Conservation (phyloP, 2,113 vertebrate species). For the Argyrosomus japonicus region DNA sequence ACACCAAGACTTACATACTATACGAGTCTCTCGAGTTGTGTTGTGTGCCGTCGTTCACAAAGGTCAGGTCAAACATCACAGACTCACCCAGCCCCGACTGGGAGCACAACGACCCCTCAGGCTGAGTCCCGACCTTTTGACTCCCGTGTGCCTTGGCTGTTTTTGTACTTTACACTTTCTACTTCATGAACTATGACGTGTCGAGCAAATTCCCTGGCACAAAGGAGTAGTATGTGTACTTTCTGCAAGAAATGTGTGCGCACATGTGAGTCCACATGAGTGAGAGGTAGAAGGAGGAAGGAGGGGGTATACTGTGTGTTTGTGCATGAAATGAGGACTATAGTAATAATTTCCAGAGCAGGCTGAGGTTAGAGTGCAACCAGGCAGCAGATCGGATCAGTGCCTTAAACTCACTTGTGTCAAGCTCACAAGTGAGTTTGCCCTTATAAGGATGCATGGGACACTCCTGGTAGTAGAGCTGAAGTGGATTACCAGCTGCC, state of each 20-base stretch:
- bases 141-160: conserved; percentile 16
- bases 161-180: conserved; percentile 20
- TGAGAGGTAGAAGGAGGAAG: not conserved
- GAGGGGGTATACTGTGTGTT: conserved; percentile 13
- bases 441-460: conserved; percentile 76
- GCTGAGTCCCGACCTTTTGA: conserved; percentile 56
- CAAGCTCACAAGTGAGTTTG: conserved; percentile 65
- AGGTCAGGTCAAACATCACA: conserved; percentile 35
- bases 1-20: not conserved
- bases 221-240: conserved; percentile 9
- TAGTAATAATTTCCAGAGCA: conserved; percentile 72
- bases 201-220: conserved; percentile 4
- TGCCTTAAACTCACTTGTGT: conserved; percentile 62
- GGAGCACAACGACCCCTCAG: conserved; percentile 44
- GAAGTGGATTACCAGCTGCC: conserved; percentile 57
- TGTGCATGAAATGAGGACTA: conserved; percentile 41
- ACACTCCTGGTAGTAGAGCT: conserved; percentile 54
- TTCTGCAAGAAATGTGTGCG: conserved; percentile 24
- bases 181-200: conserved; percentile 8
- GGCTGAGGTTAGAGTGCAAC: conserved; percentile 66
- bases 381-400: conserved; percentile 71
- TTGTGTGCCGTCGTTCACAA: conserved; percentile 15
- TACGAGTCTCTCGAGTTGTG: not conserved
- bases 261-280: not conserved
- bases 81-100: conserved; percentile 17